These are phyloP conservation scores for Neolamprologus toae DNA, from an alignment of 2,113 vertebrate species.

Conservation along the genomic window DNA sequence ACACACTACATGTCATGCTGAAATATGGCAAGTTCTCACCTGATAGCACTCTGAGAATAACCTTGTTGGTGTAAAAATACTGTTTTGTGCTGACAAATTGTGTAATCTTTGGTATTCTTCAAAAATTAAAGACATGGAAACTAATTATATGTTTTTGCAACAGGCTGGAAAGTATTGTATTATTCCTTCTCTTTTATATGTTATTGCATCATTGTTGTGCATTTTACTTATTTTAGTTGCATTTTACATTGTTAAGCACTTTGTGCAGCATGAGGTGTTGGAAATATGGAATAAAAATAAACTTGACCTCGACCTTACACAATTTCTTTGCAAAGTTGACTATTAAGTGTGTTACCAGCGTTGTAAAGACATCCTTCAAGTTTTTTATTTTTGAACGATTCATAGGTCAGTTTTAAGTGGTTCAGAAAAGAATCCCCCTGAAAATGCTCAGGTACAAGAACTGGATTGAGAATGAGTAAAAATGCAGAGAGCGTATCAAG, in stretches of 20 bases:
- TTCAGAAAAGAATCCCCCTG: not conserved
- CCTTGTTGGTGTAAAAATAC: not conserved
- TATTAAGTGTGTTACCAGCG: not conserved
- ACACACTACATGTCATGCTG: not conserved
- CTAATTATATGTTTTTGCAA: not conserved
- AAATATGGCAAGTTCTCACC: not conserved
- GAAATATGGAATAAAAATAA: not conserved
- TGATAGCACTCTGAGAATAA: not conserved
- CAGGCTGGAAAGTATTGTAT: not conserved
- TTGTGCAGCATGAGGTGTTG: not conserved
- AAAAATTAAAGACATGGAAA: not conserved
- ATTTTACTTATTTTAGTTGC: not conserved
- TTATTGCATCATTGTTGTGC: not conserved
- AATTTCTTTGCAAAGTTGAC: not conserved
- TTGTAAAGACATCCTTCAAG: not conserved
- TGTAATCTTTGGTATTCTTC: not conserved
- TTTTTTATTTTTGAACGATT: not conserved
- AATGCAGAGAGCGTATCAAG: not conserved
- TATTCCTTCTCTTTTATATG: not conserved
- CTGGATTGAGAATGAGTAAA: not conserved
- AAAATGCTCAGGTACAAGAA: not conserved
- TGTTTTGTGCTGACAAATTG: not conserved
- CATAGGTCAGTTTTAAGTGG: not conserved
- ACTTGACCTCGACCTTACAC: not conserved
- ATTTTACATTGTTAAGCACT: not conserved